These are phyloP conservation scores for Zenarchopterus dispar DNA, from an alignment of 2,797 vertebrate species.

Conservation along the genomic window DNA sequence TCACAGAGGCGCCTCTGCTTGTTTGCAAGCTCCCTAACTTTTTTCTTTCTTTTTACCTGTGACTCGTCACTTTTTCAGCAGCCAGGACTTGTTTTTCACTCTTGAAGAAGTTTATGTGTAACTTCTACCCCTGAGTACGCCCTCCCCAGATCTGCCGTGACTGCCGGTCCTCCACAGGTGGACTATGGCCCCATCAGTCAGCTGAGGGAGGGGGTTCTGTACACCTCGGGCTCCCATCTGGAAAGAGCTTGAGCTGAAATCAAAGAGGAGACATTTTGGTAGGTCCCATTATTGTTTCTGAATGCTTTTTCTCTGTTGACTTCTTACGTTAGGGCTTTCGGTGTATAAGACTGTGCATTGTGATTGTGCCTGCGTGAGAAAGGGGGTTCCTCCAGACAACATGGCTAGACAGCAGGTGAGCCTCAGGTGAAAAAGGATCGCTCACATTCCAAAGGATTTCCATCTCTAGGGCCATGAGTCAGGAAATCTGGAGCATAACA, in stretches of 20 bases:
- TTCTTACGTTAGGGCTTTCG: background rate
- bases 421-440: slow-evolving; percentile 50
- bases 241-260: slow-evolving; percentile 45
- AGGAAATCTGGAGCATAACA: background rate
- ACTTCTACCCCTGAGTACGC: slow-evolving; percentile 1
- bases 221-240: slow-evolving; percentile 61
- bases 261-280: slow-evolving; percentile 46
- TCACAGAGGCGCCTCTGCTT: slow-evolving; percentile 15
- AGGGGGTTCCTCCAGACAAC: slow-evolving; percentile 25
- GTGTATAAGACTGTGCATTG: background rate
- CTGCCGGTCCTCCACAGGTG: slow-evolving; percentile 38
- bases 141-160: slow-evolving; percentile 14
- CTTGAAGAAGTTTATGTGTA: slow-evolving; percentile 4
- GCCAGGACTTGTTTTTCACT: background rate
- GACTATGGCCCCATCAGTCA: slow-evolving; percentile 75
- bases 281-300: slow-evolving; percentile 29
- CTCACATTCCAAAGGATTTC: slow-evolving; percentile 54
- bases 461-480: background rate
- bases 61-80: background rate
- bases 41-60: background rate
- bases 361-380: slow-evolving; percentile 2
- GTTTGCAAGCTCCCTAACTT: slow-evolving; percentile 3
- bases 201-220: slow-evolving; percentile 66
- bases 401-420: slow-evolving; percentile 27
- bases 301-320: background rate